Base-by-base conservation (phyloP, 2,113 vertebrate genomes). In the Isurus oxyrinchus region DNA sequence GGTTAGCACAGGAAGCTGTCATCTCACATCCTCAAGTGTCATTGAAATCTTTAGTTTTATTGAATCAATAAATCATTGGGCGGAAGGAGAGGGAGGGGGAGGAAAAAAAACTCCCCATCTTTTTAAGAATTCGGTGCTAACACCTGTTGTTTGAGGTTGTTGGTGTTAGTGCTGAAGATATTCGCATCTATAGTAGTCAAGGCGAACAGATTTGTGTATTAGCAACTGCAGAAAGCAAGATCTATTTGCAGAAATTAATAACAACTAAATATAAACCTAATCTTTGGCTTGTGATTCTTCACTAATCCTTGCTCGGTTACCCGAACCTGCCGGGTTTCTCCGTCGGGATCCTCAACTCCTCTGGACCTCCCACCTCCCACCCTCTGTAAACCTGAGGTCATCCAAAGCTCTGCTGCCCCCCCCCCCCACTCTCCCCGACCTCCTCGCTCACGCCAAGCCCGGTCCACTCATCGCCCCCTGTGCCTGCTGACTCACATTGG, bases 11-110 rank as follows among this genome's bases (percentile, higher is more conserved):
- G 88, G 88, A 93, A 93, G 88, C 88, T 35, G 31, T 25, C 55
- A 14, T 59, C 57, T 93, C 88, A 93, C 88, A 63, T n/a, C 90
- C 59, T 57, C 53, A 25, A 27, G 72, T 6, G 72, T 76, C 72
- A 11, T 76, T 90, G 8, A 90, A 55, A 27, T 35, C 87, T 7
- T 63, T 59, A 2, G 0, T 19, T 94, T 94, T 94, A 94, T 94
- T 94, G 90, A 94, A 63, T 94, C 90, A 61, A 94, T 94, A n/a
- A 94, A 94, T 94, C 90, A 94, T 5, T 21, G 59, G 19, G 19
- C 40, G 35, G 90, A 94, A 66, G 63, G 63, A 35, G 55, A 49
- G 86, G 53, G 84, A 53, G 84, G 84, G 21, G 16, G 59, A 16
- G 57, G 11, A 35, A 7, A 21, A 57, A 93, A 19, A 61, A 8